These are phyloP conservation scores for Sussaba pulchella DNA, from an alignment of 2,888 invertebrate genomes.

Conservation along the genomic window DNA sequence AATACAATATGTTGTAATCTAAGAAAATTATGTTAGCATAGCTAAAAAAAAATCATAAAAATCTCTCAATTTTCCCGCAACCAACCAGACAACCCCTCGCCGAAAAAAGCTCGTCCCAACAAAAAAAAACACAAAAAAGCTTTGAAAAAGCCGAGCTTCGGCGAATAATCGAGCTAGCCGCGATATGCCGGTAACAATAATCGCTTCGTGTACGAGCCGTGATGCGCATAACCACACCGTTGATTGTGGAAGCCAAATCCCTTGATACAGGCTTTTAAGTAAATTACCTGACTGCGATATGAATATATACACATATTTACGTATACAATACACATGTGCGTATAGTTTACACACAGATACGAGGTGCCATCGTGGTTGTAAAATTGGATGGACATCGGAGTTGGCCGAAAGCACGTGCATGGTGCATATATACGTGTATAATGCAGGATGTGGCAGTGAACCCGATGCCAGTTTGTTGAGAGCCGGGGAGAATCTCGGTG, in stretches of 20 bases:
- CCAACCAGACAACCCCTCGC: too few relatives aligned
- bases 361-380: not conserved
- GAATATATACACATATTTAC: not conserved
- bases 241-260: constrained; percentile 8
- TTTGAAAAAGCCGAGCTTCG: too few relatives aligned
- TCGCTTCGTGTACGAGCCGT: not conserved
- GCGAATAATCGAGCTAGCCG: not conserved
- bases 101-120: too few relatives aligned
- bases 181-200: not conserved
- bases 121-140: too few relatives aligned
- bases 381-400: constrained; percentile 44
- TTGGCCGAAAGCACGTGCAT: constrained; percentile 27
- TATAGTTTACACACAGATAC: not conserved
- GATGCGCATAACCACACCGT: not conserved
- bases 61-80: too few relatives aligned
- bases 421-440: not conserved
- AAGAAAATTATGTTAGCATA: too few relatives aligned
- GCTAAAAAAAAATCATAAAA: too few relatives aligned
- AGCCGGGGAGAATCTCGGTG: not conserved
- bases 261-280: constrained; percentile 43
- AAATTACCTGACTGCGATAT: constrained; percentile 35
- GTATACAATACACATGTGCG: too few relatives aligned
- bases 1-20: too few relatives aligned
- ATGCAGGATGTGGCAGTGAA: constrained; percentile 24
- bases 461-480: constrained; percentile 13